Evolutionary conservation across 2,113 vertebrate genomes (phyloP), one percentile per base, ranked within the genome.

Genomic region (Psilopsiagon aurifrons): DNA sequence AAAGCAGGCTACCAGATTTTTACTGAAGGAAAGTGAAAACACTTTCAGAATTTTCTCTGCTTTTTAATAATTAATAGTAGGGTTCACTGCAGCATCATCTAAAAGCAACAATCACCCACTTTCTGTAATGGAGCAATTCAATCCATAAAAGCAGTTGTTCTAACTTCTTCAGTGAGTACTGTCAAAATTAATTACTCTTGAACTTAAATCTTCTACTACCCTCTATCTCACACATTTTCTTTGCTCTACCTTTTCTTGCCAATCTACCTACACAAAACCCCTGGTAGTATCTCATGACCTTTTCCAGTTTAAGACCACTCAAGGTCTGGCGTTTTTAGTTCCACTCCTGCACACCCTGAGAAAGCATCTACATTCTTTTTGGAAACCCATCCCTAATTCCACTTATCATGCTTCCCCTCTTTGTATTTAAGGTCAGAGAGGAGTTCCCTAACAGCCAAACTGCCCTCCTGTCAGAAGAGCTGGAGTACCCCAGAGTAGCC

Each of bases 101-200:
- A 13, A 87, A 83, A 41, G 54, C 23, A 51, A 17, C 22, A 16
- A 28, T 57, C 44, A 77, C 14, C 31, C 43, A 25, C 46, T 87
- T 83, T 37, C 29, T 68, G 17, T n/a, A 83, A 57, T 6, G 4
- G 7, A 52, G 18, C 17, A 60, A 85, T 92, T 84, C 18, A 88
- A 57, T 73, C 43, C 23, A 75, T 77, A 59, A 81, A 66, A 92
- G 92, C 17, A 92, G 64, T 24, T 54, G 33, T 62, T 95, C 43
- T 33, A 73, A 66, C 74, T 83, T 88, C 49, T 91, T 79, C 78
- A 63, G 31, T 25, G 17, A 92, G 17, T 41, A 66, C 27, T 77
- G 57, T 52, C 67, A 85, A 90, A 91, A 90, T 41, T 16, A 86
- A 11, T 57, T 87, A 79, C 44, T 80, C 13, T 59, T 74, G 37